Evolutionary conservation across 23 tunicate species (phyloP).

Genomic region (Corella eumyota): DNA sequence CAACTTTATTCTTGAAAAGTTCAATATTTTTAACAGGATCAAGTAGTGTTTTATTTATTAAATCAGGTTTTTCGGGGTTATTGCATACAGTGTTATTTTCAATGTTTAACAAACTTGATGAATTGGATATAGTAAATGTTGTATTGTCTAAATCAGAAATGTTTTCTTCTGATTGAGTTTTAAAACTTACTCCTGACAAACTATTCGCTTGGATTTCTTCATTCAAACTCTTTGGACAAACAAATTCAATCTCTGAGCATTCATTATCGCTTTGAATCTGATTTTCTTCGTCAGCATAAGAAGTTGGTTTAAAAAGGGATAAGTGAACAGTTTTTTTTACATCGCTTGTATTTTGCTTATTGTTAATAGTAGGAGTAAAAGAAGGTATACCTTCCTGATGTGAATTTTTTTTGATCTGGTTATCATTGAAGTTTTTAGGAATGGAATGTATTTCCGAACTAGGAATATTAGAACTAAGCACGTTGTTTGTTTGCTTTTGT

Average conservation of each 20-base stretch:
- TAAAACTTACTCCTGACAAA: background rate
- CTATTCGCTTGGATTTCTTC: slow-evolving; percentile 3
- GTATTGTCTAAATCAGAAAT: slow-evolving; percentile 57
- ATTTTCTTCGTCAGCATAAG: slow-evolving; percentile 13
- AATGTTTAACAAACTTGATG: too few relatives aligned
- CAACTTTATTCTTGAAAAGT: too few relatives aligned
- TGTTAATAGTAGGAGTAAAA: background rate
- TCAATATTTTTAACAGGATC: too few relatives aligned
- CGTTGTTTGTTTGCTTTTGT: slow-evolving; percentile 8
- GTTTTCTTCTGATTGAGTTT: too few relatives aligned
- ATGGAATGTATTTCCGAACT: background rate
- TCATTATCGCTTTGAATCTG: slow-evolving; percentile 74
- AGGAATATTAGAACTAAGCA: background rate
- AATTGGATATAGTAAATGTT: too few relatives aligned
- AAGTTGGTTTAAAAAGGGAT: slow-evolving; percentile 27
- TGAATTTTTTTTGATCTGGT: background rate
- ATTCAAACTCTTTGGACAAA: slow-evolving; percentile 45
- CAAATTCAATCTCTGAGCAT: slow-evolving; percentile 57
- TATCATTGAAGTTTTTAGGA: background rate
- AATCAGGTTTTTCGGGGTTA: too few relatives aligned
- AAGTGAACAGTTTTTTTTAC: slow-evolving; percentile 27
- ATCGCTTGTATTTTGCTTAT: background rate
- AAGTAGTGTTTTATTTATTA: too few relatives aligned
- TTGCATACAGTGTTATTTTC: too few relatives aligned
- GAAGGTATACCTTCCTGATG: background rate